phyloP scores from a whole-genome alignment of 2,113 vertebrate genomes.

The Corythornis madagascariensis region DNA sequence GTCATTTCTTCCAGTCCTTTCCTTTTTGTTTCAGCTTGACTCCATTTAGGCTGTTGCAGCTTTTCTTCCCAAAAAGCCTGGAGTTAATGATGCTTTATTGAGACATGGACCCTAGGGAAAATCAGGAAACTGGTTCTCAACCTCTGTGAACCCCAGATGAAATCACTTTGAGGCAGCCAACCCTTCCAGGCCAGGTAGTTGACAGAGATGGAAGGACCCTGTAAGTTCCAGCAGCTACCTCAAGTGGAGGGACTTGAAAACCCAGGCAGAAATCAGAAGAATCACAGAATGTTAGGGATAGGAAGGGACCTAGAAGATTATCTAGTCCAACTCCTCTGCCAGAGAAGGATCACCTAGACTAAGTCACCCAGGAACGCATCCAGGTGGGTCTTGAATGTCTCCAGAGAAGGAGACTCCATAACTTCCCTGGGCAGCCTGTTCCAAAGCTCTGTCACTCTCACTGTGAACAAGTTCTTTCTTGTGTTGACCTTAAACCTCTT shows the following conservation, averaged over 20 bases:
- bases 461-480: too few relatives aligned
- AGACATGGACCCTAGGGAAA: background rate
- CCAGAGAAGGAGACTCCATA: too few relatives aligned
- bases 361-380: too few relatives aligned
- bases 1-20: background rate
- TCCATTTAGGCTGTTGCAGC: background rate
- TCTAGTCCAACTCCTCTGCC: too few relatives aligned
- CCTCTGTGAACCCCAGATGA: background rate
- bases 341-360: too few relatives aligned
- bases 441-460: too few relatives aligned
- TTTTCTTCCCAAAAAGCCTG: background rate
- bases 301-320: too few relatives aligned
- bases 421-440: too few relatives aligned
- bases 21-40: background rate
- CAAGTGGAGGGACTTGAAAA: background rate
- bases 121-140: background rate
- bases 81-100: background rate
- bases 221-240: background rate
- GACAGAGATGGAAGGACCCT: background rate
- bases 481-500: too few relatives aligned
- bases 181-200: background rate
- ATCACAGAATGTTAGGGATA: too few relatives aligned
- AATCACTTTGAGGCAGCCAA: background rate
- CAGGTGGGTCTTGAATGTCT: too few relatives aligned
- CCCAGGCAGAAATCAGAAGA: background rate